Base-by-base conservation (phyloP, 2,888 invertebrate genomes). In the Pollenia griseotomentosa region DNA sequence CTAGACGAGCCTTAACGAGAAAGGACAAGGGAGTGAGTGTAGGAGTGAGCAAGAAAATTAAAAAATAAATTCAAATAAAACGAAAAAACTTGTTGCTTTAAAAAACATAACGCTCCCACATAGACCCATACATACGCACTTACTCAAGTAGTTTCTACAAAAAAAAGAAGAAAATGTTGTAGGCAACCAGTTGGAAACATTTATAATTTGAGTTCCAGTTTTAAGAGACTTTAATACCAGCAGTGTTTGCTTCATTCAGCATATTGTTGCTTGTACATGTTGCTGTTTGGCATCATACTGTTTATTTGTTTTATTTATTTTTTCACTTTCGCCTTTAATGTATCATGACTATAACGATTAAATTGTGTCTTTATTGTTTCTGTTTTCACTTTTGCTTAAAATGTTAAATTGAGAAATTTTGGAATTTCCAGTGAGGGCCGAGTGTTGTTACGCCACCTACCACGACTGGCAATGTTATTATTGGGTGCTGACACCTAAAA, bases 121-220 rank as follows among this genome's bases (percentile, higher is more conserved):
- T 14, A 53, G 12, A 40, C 33, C 33, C 8, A 59, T 6, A 40
- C 10, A 55, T 19, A 7, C 19, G 14, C 59, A 40, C 33, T 14
- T 14, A 14, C 14, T 40, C 8, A 40, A n/a, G 9, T n/a, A 33
- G 55, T 70, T 53, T 48, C 6, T 3, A n/a, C 16, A n/a, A 46
- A 40, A 23, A 48, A 8, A 10, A 48, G 33, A 51, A 46, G 10
- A n/a, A 53, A n/a, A 14, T 12, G 48, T 51, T 51, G 51, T 14
- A 48, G 40, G n/a, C 78, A 46, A 16, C n/a, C 66, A 78, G 46
- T 57, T 78, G 78, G 66, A 63, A 78, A 57, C 46, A 57, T 57
- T 78, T 78, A 68, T 78, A 68, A 78, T 68, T 78, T 10, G 46
- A 57, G 57, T 12, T 23, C 10, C 14, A 66, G 10, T n/a, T 57